phyloP scores from a whole-genome alignment of 2,797 vertebrate species.

The Pteropus rufus region DNA sequence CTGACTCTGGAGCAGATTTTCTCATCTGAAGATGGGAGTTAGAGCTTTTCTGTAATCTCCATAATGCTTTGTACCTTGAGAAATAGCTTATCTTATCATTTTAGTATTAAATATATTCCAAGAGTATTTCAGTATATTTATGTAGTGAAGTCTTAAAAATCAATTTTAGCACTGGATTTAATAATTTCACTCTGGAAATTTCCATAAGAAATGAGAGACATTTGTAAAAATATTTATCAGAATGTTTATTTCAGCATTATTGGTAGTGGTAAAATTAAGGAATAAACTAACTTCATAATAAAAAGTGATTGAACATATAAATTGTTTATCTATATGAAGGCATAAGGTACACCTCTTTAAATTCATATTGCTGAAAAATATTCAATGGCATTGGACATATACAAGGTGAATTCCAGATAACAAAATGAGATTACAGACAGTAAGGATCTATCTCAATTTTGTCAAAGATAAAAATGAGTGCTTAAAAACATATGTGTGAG shows the following conservation, averaged over 20 bases:
- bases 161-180: neutral
- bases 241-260: constrained; percentile 47
- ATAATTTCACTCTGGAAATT: constrained; percentile 39
- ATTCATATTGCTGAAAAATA: constrained; percentile 31
- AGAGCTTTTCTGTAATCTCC: neutral
- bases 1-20: neutral
- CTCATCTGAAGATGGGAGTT: neutral
- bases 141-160: neutral
- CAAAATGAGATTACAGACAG: neutral
- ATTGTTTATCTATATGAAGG: neutral
- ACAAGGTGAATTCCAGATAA: constrained; percentile 31
- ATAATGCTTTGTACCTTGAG: neutral
- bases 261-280: neutral
- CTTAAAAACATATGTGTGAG: neutral
- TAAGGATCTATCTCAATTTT: neutral
- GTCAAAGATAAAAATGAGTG: neutral
- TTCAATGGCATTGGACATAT: neutral
- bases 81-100: neutral
- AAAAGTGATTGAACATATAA: constrained; percentile 9
- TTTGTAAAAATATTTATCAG: constrained; percentile 18
- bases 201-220: constrained; percentile 42
- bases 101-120: neutral
- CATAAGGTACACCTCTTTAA: neutral
- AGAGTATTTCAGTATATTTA: neutral
- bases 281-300: constrained; percentile 2